Percentiles rank a stretch among this genome's conserved stretches.
phyloP scores from a whole-genome alignment of 2,797 vertebrate species.

The Erithacus rubecula region DNA sequence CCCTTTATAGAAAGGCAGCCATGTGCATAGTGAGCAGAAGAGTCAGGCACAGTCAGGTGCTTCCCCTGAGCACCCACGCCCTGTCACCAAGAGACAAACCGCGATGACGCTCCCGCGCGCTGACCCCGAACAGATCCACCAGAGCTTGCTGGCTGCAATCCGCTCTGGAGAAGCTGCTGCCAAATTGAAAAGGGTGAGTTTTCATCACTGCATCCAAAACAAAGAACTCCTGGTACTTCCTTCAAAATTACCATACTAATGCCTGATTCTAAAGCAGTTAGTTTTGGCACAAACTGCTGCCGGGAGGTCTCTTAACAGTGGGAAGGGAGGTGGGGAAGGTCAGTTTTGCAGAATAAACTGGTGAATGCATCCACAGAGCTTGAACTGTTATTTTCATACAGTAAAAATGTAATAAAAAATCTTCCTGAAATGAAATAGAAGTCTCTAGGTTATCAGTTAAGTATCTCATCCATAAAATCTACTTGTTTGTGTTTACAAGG shows the following conservation, averaged over 20 bases:
- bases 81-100: conserved; percentile 64
- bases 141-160: conserved; percentile 79
- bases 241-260: conserved; percentile 40
- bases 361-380: neutral
- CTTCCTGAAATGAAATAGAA: neutral
- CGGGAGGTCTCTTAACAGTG: neutral
- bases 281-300: neutral
- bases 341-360: neutral
- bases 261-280: neutral
- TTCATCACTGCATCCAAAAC: conserved; percentile 34
- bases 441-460: neutral
- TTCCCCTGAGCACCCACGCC: conserved; percentile 56
- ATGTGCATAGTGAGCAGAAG: conserved; percentile 56
- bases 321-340: neutral
- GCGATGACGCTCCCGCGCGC: conserved; percentile 66
- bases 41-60: conserved; percentile 52
- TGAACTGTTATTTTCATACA: neutral
- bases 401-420: neutral
- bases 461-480: neutral
- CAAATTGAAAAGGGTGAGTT: conserved; percentile 79
- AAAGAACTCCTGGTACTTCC: conserved; percentile 24
- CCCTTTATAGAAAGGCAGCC: conserved; percentile 69
- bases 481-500: neutral
- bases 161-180: conserved; percentile 79
- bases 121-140: conserved; percentile 80